Conservation (phyloP, 64 coral and sea anemone species). For the Trachythela sp. region DNA sequence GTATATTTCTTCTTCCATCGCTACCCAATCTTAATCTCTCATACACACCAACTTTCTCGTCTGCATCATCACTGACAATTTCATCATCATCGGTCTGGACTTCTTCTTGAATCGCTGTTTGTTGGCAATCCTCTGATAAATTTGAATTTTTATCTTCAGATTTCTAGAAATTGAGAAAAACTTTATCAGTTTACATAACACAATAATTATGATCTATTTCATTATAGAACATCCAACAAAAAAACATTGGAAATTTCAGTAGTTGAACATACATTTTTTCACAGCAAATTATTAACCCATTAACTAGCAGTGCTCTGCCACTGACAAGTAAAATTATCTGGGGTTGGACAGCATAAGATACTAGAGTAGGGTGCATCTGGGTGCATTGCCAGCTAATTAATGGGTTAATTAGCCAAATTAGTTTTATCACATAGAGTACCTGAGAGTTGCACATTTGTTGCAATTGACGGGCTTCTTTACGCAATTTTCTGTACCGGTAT, state of each 20-base stretch:
- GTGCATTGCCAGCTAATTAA: too few relatives aligned
- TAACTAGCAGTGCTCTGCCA: not conserved
- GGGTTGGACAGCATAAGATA: not conserved
- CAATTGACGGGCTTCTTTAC: not conserved
- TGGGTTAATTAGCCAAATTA: too few relatives aligned
- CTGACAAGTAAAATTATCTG: not conserved
- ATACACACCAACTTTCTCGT: not conserved
- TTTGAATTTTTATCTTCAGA: slow-evolving; percentile 11
- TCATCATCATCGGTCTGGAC: not conserved
- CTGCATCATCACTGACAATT: not conserved
- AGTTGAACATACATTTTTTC: too few relatives aligned
- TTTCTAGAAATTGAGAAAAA: not conserved
- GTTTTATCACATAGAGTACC: not conserved
- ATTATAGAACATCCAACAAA: not conserved
- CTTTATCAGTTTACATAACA: too few relatives aligned
- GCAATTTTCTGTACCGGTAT: not conserved
- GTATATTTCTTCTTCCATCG: not conserved
- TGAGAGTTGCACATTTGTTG: slow-evolving; percentile 4
- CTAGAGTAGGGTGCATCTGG: not conserved
- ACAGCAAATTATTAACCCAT: not conserved
- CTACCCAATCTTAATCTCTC: not conserved
- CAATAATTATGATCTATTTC: not conserved
- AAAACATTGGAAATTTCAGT: not conserved
- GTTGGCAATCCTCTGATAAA: not conserved
- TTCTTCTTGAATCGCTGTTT: not conserved